Evolutionary conservation across 2,113 vertebrate species (phyloP).

Genomic region (Myxocyprinus asiaticus): DNA sequence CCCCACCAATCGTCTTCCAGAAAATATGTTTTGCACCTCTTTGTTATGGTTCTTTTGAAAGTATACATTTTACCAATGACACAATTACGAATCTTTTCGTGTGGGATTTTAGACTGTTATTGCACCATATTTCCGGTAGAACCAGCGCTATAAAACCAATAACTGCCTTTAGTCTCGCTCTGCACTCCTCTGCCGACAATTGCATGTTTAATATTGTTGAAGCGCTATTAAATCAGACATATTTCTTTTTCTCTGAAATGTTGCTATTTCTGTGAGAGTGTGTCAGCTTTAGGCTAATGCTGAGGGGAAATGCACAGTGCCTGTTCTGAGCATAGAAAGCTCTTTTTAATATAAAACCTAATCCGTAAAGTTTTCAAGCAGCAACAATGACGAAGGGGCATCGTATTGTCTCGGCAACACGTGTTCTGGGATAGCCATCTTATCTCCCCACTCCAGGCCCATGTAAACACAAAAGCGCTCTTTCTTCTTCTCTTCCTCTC

Average conservation of each 20-base stretch:
- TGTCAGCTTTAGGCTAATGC: slow-evolving; percentile 56
- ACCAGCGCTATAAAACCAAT: slow-evolving; percentile 21
- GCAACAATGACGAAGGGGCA: slow-evolving; percentile 61
- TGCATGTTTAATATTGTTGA: slow-evolving; percentile 41
- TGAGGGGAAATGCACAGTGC: slow-evolving; percentile 29
- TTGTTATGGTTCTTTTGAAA: slow-evolving; percentile 1
- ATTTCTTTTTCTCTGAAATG: slow-evolving; percentile 38
- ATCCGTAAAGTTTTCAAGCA: slow-evolving; percentile 56
- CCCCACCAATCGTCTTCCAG: too few species aligned
- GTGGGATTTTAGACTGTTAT: slow-evolving; percentile 34
- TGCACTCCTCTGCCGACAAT: not conserved
- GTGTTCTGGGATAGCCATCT: slow-evolving; percentile 63
- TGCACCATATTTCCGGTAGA: slow-evolving; percentile 17
- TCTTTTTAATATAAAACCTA: slow-evolving; percentile 62
- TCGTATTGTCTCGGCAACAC: slow-evolving; percentile 63
- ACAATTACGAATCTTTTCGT: not conserved
- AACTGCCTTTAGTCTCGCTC: slow-evolving; percentile 16
- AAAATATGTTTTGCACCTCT: not conserved
- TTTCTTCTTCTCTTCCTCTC: slow-evolving; percentile 16
- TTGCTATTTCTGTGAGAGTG: slow-evolving; percentile 50
- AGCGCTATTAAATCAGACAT: slow-evolving; percentile 33
- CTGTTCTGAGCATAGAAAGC: slow-evolving; percentile 53
- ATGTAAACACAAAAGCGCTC: slow-evolving; percentile 63
- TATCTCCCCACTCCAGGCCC: slow-evolving; percentile 65
- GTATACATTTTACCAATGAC: slow-evolving; percentile 4